Evolutionary conservation across 2,888 invertebrate species (phyloP).

Genomic region (Oegoconia quadripuncta): DNA sequence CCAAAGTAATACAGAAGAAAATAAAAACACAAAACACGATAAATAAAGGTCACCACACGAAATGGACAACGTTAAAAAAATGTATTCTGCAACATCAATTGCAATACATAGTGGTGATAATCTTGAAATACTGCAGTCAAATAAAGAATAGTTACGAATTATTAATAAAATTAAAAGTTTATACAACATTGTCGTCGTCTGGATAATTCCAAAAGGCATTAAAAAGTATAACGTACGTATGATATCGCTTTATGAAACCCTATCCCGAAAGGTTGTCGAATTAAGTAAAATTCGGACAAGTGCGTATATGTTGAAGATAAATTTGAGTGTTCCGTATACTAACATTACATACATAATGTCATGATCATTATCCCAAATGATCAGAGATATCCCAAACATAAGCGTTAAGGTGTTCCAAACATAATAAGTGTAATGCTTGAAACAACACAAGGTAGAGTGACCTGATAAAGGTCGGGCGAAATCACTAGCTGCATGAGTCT

Average conservation of each 20-base stretch:
- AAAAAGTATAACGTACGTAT: conserved; percentile 35
- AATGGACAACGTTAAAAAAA: conserved; percentile 3
- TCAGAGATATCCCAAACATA: no score
- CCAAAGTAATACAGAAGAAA: conserved; percentile 16
- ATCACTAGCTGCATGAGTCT: no score
- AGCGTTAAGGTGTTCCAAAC: no score
- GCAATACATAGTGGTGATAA: conserved; percentile 6
- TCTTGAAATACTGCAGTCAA: conserved; percentile 4
- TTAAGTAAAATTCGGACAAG: conserved; percentile 1
- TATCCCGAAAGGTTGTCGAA: conserved; percentile 15
- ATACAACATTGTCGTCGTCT: conserved; percentile 25
- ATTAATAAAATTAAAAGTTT: conserved; percentile 18
- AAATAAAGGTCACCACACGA: background rate
- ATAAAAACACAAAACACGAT: background rate
- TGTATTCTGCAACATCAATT: conserved; percentile 5
- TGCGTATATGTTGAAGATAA: no score
- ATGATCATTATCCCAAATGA: no score
- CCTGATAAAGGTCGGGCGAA: no score
- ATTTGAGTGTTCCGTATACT: no score
- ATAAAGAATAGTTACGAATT: conserved; percentile 10
- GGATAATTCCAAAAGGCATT: conserved; percentile 26
- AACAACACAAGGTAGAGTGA: no score
- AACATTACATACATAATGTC: no score
- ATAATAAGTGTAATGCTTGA: no score
- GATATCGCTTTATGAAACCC: conserved; percentile 35